Evolutionary conservation across 2,888 invertebrate genomes (phyloP).

Genomic region (Kryphioiulus occultus): DNA sequence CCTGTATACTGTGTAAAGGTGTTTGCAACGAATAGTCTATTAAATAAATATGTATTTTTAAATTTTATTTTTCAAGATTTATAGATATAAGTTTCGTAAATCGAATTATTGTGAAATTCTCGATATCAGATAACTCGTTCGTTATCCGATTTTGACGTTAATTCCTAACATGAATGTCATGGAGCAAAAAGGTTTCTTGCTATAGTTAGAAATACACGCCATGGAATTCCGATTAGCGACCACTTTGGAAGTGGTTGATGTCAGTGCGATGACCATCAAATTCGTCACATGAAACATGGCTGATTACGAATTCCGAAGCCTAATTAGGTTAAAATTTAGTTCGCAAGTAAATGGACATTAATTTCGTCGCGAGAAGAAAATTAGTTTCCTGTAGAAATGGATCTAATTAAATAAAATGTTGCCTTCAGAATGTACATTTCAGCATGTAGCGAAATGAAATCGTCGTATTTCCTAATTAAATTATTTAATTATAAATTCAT

Average conservation of each 20-base stretch:
- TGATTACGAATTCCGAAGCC: background rate
- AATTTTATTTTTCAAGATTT: too few species aligned
- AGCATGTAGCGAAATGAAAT: background rate
- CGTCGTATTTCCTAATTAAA: slow-evolving; percentile 30
- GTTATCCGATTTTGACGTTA: too few species aligned
- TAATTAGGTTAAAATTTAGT: slow-evolving; percentile 18
- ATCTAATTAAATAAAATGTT: slow-evolving; percentile 22
- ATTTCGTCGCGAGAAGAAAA: slow-evolving; percentile 4
- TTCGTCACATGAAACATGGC: background rate
- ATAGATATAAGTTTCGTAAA: too few species aligned
- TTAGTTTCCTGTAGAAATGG: background rate
- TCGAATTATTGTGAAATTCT: too few species aligned
- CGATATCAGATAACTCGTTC: too few species aligned
- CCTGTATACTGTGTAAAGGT: too few species aligned
- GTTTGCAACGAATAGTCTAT: too few species aligned
- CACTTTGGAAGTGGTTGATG: background rate
- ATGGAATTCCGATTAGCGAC: background rate
- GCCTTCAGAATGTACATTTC: slow-evolving; percentile 7
- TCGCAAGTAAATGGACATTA: background rate
- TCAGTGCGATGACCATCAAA: slow-evolving; percentile 37
- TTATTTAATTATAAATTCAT: slow-evolving; percentile 36
- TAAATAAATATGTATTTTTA: too few species aligned
- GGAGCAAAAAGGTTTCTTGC: background rate
- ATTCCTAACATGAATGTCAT: background rate
- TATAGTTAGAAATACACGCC: background rate